Base-by-base conservation (phyloP, 2,888 invertebrate species). In the Quadriops clusia region DNA sequence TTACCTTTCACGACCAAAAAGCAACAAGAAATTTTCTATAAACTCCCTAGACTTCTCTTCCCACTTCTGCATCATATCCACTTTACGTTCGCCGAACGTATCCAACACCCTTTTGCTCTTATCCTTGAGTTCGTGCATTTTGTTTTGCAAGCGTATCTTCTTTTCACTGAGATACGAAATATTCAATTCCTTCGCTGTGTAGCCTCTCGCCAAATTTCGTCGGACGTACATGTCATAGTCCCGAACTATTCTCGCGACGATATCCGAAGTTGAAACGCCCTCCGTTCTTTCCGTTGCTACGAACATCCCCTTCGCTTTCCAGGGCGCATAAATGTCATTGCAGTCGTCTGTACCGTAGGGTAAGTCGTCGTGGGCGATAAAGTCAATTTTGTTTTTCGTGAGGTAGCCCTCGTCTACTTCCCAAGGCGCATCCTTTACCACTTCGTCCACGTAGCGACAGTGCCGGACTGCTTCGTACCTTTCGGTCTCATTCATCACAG, bases 181-280 rank as follows among this genome's bases (percentile, higher is more conserved):
- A 62, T 98, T 98, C 32, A 98, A 74, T 54, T 98, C 97, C 66
- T 97, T 95, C 40, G 95, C 93, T 28, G 91, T 89, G 64, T 98
- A 98, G 1, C 98, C 98, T 32, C 98, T 73, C 13, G 91, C 90
- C 44, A 98, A 72, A 64, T 98, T 98, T 44, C 98, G 73, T 43
- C 98, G 72, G 33, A 98, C 94, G 64, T 98, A 98, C 43, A 95
- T 79, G 62, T 99, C 98, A 63, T 98, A 99, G 65, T 98, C 97
- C 51, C 89, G 79, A 16, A 99, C 95, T 58, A 98, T 98, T 47
- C 98, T 73, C 29, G 91, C 91, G 18, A 98, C 97, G 41, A 98
- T 89, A 55, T 98, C 98, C 6, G 95, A 95, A 6, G 98, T 98
- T 3, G 97, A 97, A 10, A 98, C 94, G 10, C 60, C 61, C 67